Evolutionary conservation across 2,113 vertebrate genomes (phyloP), one percentile per base, ranked within the genome.

Genomic region (Pithys albifrons): DNA sequence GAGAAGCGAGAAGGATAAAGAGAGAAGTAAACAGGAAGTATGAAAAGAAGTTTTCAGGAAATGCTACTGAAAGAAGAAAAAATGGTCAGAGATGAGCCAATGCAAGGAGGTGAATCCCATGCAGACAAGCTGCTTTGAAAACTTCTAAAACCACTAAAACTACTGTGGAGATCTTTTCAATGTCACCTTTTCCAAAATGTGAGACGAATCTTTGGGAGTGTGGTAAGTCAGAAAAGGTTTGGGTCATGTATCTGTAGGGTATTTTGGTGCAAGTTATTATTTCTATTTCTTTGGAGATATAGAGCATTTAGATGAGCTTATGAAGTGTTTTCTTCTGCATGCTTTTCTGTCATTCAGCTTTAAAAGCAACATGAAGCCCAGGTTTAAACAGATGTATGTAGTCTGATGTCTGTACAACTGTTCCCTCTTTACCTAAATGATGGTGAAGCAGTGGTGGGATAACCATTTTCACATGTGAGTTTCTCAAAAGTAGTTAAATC

Each of bases 241-340:
- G 61, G n/a, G 9, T 55, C 24, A 46, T 0, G 0, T 10, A 20
- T 31, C 19, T 35, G 6, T 17, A 43, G 7, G 12, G 12, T 64
- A 88, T n/a, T 54, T 18, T 54, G 20, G 13, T 39, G 6, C 1
- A 0, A 70, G 33, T 37, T 41, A 18, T 3, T 57, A 6, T 15
- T 61, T 73, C 39, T 77, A 27, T 55, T 55, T 9, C 20, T 85
- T 69, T 82, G 29, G 19, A 77, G 45, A 35, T 19, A 43, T 6
- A 59, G 17, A 28, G 9, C 14, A 28, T 59, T n/a, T 0, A 0
- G 20, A 22, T 69, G 58, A 88, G 41, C 0, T 0, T 41, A 33
- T 31, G 17, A 49, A 61, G 5, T 23, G 15, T 46, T 55, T 76
- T 45, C 57, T 71, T 80, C 55, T 78, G 24, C 19, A 2, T 20